These are phyloP conservation scores for Zaprionus lachaisei DNA, from an alignment of 1,140 invertebrate species.

Conservation along the genomic window DNA sequence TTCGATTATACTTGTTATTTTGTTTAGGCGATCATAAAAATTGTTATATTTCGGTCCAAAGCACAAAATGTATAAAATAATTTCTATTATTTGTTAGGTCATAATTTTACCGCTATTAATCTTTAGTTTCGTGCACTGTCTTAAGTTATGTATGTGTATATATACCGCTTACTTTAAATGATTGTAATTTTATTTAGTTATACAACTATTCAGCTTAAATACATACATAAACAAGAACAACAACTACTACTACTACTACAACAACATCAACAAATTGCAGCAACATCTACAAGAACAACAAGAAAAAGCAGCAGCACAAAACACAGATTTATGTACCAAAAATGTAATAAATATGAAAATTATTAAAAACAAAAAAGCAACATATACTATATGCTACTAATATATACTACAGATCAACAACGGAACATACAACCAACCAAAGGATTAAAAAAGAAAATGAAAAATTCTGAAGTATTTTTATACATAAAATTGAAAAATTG, in stretches of 20 bases:
- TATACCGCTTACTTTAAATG: conserved; percentile 34
- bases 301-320: conserved; percentile 55
- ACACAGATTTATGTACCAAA: conserved; percentile 84
- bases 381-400: conserved; percentile 13
- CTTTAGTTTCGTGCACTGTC: conserved; percentile 64
- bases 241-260: conserved; percentile 31
- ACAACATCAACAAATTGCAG: conserved; percentile 50
- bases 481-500: conserved; percentile 46
- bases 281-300: conserved; percentile 53
- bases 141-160: conserved; percentile 58
- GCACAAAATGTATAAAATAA: conserved; percentile 83
- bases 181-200: conserved; percentile 78
- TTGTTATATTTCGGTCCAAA: conserved; percentile 82
- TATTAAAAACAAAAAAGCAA: conserved; percentile 50
- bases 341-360: conserved; percentile 83
- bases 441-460: conserved; percentile 15
- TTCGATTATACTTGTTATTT: conserved; percentile 50
- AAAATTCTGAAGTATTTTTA: conserved; percentile 62
- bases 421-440: conserved; percentile 35
- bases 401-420: conserved; percentile 35
- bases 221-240: conserved; percentile 34
- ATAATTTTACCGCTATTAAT: conserved; percentile 52
- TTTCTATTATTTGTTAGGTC: conserved; percentile 48
- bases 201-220: conserved; percentile 60
- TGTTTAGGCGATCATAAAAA: conserved; percentile 67